Base-by-base conservation (phyloP, 1,140 invertebrate species). In the Danaus melanippus region DNA sequence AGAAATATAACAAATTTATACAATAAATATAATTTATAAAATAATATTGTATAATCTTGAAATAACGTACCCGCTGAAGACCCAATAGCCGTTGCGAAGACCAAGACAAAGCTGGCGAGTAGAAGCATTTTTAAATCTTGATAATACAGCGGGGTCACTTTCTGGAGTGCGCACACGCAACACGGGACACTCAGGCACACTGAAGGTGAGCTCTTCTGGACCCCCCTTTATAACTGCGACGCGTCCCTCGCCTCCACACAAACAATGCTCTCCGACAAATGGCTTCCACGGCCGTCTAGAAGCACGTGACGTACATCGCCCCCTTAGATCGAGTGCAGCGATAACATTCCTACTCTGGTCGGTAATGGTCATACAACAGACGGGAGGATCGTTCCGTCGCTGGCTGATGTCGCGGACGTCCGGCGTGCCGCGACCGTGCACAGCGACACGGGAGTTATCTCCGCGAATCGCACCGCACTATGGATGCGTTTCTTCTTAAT, bases 171-270 rank as follows among this genome's bases (percentile, higher is more conserved):
- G 75, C 79, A 71, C 73, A 76, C 79, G 77, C 76, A 79, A 83
- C 78, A 83, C 81, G 76, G 78, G 81, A 84, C 73, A 80, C 83
- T 74, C 76, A 74, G 78, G 79, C 71, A 83, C 80, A 86, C 83
- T 83, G 81, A 82, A 67, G 76, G 77, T 79, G 79, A 76, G 81
- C 66, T 72, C 66, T 65, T 68, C 81, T 66, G 80, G 75, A 82
- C 76, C 75, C 78, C 79, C 75, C 74, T 81, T 86, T 86, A 86
- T 86, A 86, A 83, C 72, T 65, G 72, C 71, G 76, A 70, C 67
- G 76, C 79, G 81, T 84, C 83, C 83, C 79, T 76, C 81, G 74
- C 71, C 69, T 79, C 72, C 62, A 69, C 71, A 64, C 58, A 58
- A 71, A 53, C 65, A 66, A 67, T 58, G 64, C 69, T 64, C 53